Conservation (phyloP, 1,140 invertebrate species). For the Planococcus citri region DNA sequence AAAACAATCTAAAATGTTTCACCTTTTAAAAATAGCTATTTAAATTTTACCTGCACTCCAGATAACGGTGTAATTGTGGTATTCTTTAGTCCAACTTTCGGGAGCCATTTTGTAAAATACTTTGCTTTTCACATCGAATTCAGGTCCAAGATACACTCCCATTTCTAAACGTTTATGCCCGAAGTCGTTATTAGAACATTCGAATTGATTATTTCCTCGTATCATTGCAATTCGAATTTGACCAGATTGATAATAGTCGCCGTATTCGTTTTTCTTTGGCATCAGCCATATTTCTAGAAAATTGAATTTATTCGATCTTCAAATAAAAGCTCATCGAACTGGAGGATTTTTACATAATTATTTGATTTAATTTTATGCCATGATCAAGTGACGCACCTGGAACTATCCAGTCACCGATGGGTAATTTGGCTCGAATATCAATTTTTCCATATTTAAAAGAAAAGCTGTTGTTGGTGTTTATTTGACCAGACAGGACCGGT, state of each 20-base stretch:
- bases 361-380: too few relatives aligned
- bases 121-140: constrained; percentile 21
- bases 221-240: constrained; percentile 25
- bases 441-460: constrained; percentile 51
- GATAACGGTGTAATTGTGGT: constrained; percentile 43
- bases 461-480: constrained; percentile 49
- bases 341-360: neutral
- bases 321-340: too few relatives aligned
- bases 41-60: constrained; percentile 43
- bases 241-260: constrained; percentile 26
- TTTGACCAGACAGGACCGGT: constrained; percentile 49
- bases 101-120: constrained; percentile 13
- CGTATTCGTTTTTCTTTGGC: constrained; percentile 27
- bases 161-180: constrained; percentile 23
- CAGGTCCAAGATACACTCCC: constrained; percentile 22
- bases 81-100: constrained; percentile 41
- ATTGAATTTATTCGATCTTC: neutral
- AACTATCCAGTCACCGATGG: constrained; percentile 59
- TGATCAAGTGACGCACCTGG: too few relatives aligned
- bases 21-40: too few relatives aligned
- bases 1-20: neutral
- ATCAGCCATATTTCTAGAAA: constrained; percentile 26
- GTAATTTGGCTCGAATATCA: constrained; percentile 54
- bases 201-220: constrained; percentile 25
- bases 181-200: constrained; percentile 20